A percentile compares a stretch with the other conserved stretches of the same genome.
These are phyloP conservation scores for Ophion obscuratus DNA, from an alignment of 2,888 invertebrate species.

Conservation along the genomic window DNA sequence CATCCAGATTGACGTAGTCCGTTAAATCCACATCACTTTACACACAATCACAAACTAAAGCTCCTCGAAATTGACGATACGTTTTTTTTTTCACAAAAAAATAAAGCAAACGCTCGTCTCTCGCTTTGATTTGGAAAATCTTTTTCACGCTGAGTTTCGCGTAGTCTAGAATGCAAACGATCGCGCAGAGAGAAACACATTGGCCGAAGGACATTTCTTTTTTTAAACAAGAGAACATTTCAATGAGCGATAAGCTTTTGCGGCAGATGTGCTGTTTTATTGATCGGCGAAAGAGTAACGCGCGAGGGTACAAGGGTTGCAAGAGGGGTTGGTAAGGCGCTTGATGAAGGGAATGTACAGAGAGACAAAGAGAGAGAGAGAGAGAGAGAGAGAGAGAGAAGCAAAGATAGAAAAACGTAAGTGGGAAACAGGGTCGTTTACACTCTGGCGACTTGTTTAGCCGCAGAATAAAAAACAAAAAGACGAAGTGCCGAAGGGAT, in stretches of 20 bases:
- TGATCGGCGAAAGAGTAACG: slow-evolving; percentile 81
- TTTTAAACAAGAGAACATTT: slow-evolving; percentile 61
- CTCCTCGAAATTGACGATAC: too few relatives aligned
- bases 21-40: too few relatives aligned
- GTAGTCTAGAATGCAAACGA: background rate
- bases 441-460: slow-evolving; percentile 74
- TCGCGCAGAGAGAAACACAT: background rate
- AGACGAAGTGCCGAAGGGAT: slow-evolving; percentile 64
- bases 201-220: slow-evolving; percentile 27
- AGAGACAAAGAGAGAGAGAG: slow-evolving; percentile 30
- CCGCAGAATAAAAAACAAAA: slow-evolving; percentile 69
- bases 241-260: slow-evolving; percentile 77
- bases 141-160: too few relatives aligned
- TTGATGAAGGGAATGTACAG: slow-evolving; percentile 62
- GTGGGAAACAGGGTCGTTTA: slow-evolving; percentile 61
- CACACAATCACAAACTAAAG: too few relatives aligned
- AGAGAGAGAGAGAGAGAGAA: slow-evolving; percentile 46
- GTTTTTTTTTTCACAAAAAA: too few relatives aligned
- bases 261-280: slow-evolving; percentile 81
- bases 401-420: slow-evolving; percentile 57
- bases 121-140: too few relatives aligned
- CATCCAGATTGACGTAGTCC: too few relatives aligned
- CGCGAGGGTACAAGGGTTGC: slow-evolving; percentile 67
- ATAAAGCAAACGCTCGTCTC: too few relatives aligned
- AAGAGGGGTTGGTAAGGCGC: slow-evolving; percentile 69